These are phyloP conservation scores for Calypte anna DNA, from an alignment of 2,113 vertebrate genomes.

Conservation along the genomic window DNA sequence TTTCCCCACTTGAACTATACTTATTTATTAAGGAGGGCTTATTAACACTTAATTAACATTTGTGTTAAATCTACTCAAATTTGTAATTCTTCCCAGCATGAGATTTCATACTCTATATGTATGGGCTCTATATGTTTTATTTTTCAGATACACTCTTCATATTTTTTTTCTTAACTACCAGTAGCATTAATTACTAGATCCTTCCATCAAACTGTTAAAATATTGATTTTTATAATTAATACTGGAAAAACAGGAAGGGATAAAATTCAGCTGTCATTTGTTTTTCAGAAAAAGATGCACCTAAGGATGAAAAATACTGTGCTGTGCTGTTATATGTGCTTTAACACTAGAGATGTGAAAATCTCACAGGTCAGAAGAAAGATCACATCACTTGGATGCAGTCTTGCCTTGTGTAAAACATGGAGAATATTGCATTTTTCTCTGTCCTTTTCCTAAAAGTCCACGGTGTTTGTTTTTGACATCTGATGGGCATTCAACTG, in stretches of 20 bases:
- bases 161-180: neutral
- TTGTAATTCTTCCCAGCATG: neutral
- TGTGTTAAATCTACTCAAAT: neutral
- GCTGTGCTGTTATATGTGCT: neutral
- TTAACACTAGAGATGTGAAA: neutral
- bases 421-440: neutral
- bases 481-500: neutral
- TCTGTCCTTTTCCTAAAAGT: neutral
- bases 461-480: neutral
- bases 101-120: neutral
- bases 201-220: neutral
- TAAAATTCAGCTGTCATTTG: neutral
- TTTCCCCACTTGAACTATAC: neutral
- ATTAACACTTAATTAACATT: neutral
- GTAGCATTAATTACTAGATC: neutral
- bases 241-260: neutral
- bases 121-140: neutral
- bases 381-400: neutral
- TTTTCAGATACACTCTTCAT: accelerated
- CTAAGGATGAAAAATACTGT: neutral
- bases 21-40: neutral
- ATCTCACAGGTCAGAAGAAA: neutral
- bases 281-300: neutral
- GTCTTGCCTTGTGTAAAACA: neutral
- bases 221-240: neutral